Base-by-base conservation (phyloP, 1,140 invertebrate species). In the Gryllus bimaculatus region DNA sequence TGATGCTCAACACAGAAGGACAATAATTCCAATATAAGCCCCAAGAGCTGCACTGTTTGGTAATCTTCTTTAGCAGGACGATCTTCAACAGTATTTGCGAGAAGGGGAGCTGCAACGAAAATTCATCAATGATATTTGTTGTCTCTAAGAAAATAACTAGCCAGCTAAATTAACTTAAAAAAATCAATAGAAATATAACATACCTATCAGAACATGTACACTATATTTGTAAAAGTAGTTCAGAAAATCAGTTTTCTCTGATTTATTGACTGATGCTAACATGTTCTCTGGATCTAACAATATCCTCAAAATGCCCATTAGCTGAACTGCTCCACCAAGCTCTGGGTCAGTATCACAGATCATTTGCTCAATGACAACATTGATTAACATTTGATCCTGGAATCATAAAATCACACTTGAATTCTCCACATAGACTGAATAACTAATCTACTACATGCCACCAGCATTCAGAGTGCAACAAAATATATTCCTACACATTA, bases 1-100 rank as follows among this genome's bases (percentile, higher is more conserved):
- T 99, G 98, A 89, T 99, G 97, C 87, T 99, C 98, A n/a, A 99
- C 96, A 87, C 98, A 99, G 87, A 99, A 99, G n/a, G 96, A 96
- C 77, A 99, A 88, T 82, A 99, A 88, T 86, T 99, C 98, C 79
- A 99, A 86, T 74, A 99, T 97, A 77, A 99, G 88, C 75, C 96
- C 95, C 74, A 99, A 88, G 76, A 99, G 88, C 87, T 99, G 97
- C 78, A 98, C 97, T 78, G 95, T 97, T 86, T 96, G 93, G 85
- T 98, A 98, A 86, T 98, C 96, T 88, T 99, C 98, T 85, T 92
- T 93, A 78, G 90, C 92, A 18, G 95, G 94, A 83, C 92, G 92
- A 81, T 96, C 95, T 76, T 94, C 94, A 13, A 91, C 91, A 48
- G 97, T 99, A 83, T 98, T 98, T 20, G 92, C 91, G 84, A 98